Percentiles rank a stretch among this genome's conserved stretches.
Evolutionary conservation across 2,113 vertebrate species (phyloP).

Genomic region (Azemiops feae): DNA sequence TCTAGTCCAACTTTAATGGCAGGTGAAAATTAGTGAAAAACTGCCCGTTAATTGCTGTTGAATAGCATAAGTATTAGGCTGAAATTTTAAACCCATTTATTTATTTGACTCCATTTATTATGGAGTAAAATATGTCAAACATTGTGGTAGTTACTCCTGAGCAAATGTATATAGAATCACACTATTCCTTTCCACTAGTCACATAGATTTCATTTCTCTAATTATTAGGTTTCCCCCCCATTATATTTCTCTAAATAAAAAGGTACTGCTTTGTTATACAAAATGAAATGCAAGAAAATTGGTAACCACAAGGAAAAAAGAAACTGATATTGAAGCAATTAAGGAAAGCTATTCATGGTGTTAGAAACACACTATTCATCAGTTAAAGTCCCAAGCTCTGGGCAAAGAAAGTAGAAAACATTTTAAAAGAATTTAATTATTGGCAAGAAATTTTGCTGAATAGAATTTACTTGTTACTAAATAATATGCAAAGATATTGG

Average conservation of each 20-base stretch:
- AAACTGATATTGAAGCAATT: background rate
- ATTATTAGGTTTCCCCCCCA: background rate
- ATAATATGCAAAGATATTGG: background rate
- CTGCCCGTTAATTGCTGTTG: background rate
- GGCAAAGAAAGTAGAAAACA: background rate
- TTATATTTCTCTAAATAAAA: background rate
- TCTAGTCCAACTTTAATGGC: background rate
- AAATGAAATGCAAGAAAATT: background rate
- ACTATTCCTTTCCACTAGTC: background rate
- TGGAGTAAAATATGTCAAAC: background rate
- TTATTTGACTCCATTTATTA: background rate
- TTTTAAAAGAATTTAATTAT: background rate
- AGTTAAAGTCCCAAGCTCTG: background rate
- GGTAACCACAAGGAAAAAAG: background rate
- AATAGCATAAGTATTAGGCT: background rate
- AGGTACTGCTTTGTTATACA: background rate
- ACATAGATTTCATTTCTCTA: background rate
- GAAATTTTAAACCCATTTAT: background rate
- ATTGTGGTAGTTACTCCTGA: background rate
- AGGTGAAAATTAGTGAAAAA: background rate
- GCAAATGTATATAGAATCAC: background rate
- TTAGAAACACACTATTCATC: background rate
- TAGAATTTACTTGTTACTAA: background rate
- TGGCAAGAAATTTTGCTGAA: background rate
- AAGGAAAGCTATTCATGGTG: background rate